A percentile compares a stretch with the other conserved stretches of the same genome.
Conservation (phyloP, 2,797 vertebrate species). For the Xiphorhynchus erythropygius region DNA sequence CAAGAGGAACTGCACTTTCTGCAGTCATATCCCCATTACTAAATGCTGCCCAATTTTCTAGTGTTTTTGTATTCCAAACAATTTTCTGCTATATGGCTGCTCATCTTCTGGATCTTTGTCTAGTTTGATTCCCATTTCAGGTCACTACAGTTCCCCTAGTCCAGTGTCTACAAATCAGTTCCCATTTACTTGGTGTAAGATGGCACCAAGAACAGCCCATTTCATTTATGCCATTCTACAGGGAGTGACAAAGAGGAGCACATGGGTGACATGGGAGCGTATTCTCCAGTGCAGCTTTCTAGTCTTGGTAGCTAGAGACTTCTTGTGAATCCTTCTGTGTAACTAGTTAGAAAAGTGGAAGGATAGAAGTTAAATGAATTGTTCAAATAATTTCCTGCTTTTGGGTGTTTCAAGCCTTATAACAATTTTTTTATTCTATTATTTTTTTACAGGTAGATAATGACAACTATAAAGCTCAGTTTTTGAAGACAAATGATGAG, state of each 20-base stretch:
- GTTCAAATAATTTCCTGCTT: not conserved
- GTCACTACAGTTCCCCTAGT: not conserved
- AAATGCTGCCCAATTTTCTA: not conserved
- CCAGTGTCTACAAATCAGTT: not conserved
- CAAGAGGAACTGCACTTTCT: not conserved
- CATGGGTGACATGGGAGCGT: accelerated
- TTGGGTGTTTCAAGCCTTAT: not conserved
- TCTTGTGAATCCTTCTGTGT: not conserved
- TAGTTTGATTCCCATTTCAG: not conserved
- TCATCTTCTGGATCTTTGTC: not conserved
- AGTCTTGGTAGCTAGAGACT: not conserved
- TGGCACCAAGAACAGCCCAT: not conserved
- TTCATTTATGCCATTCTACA: not conserved
- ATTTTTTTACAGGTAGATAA: constrained; percentile 80
- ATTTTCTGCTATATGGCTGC: not conserved
- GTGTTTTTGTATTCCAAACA: not conserved
- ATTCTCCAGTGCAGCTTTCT: not conserved
- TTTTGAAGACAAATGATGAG: constrained; percentile 81
- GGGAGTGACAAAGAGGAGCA: not conserved
- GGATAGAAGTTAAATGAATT: not conserved
- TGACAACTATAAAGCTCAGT: constrained; percentile 80
- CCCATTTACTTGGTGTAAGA: not conserved
- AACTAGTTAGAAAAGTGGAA: not conserved
- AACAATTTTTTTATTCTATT: not conserved
- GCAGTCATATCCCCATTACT: not conserved